Evolutionary conservation across 2,113 vertebrate genomes (phyloP).

Genomic region (Etheostoma cragini): DNA sequence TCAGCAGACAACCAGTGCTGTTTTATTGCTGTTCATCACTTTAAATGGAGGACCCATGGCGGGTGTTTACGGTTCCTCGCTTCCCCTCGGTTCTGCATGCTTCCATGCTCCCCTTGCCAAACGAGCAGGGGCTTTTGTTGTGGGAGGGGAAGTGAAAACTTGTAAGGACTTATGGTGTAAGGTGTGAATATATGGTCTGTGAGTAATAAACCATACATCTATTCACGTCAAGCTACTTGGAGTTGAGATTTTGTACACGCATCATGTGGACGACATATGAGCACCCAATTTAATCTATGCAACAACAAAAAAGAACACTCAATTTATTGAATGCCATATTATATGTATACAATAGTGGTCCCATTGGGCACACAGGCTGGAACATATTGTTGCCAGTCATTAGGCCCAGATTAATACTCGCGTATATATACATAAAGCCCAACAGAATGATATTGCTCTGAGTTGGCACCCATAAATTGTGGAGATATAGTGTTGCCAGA

Average conservation of each 20-base stretch:
- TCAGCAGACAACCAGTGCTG: slow-evolving; percentile 71
- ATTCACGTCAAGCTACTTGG: slow-evolving; percentile 42
- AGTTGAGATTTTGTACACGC: slow-evolving; percentile 31
- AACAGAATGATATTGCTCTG: slow-evolving; percentile 65
- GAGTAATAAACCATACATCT: slow-evolving; percentile 51
- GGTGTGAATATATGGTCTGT: slow-evolving; percentile 56
- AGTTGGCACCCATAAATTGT: slow-evolving; percentile 81
- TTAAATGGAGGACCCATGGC: slow-evolving; percentile 80
- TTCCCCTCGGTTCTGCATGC: slow-evolving; percentile 66
- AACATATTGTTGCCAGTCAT: slow-evolving; percentile 76
- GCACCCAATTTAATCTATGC: slow-evolving; percentile 57
- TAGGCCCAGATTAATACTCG: slow-evolving; percentile 73
- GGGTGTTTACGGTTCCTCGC: slow-evolving; percentile 83
- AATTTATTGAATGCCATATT: slow-evolving; percentile 62
- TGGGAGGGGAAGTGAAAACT: slow-evolving; percentile 55
- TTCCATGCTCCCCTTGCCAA: slow-evolving; percentile 62
- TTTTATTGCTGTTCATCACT: slow-evolving; percentile 79
- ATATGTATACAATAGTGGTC: slow-evolving; percentile 54
- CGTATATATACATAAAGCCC: slow-evolving; percentile 59
- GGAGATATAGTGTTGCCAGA: slow-evolving; percentile 77
- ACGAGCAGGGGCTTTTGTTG: slow-evolving; percentile 61
- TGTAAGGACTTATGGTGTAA: slow-evolving; percentile 58
- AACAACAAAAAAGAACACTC: slow-evolving; percentile 43
- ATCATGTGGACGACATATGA: slow-evolving; percentile 49
- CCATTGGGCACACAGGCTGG: slow-evolving; percentile 55